Percentiles rank a stretch among this genome's conserved stretches.
Conservation (phyloP, 2,113 vertebrate genomes). For the Nansenia antarctica region DNA sequence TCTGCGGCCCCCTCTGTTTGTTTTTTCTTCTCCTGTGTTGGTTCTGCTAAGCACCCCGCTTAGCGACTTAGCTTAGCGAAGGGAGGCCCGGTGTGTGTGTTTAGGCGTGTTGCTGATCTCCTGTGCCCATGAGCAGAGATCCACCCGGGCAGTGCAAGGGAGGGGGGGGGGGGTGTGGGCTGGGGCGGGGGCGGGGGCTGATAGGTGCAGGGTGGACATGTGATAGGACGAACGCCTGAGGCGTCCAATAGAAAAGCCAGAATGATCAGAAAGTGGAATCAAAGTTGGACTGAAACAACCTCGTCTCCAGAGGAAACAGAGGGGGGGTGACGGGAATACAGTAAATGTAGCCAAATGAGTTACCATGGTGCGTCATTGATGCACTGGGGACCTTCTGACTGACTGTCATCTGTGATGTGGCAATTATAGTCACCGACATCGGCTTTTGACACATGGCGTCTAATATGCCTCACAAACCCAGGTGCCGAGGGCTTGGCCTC, state of each 20-base stretch:
- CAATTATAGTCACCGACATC: slow-evolving; percentile 43
- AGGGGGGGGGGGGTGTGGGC: background rate
- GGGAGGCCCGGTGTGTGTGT: slow-evolving; percentile 28
- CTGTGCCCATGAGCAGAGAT: background rate
- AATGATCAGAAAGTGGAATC: slow-evolving; percentile 29
- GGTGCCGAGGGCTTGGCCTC: slow-evolving; percentile 32
- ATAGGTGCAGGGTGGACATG: background rate
- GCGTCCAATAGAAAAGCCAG: no score
- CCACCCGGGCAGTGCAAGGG: background rate
- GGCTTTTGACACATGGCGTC: slow-evolving; percentile 45
- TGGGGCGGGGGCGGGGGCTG: background rate
- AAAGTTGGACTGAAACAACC: slow-evolving; percentile 39
- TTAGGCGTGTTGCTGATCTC: slow-evolving; percentile 8
- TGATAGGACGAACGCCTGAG: background rate
- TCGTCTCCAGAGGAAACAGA: slow-evolving; percentile 32
- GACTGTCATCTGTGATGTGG: slow-evolving; percentile 13
- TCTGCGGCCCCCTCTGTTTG: slow-evolving; percentile 63
- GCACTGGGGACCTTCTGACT: slow-evolving; percentile 14
- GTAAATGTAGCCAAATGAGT: slow-evolving; percentile 39
- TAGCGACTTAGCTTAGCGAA: slow-evolving; percentile 60
- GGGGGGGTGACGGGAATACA: slow-evolving; percentile 40
- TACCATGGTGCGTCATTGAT: slow-evolving; percentile 16
- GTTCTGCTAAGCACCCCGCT: slow-evolving; percentile 64
- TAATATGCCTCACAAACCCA: slow-evolving; percentile 40
- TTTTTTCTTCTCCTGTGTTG: slow-evolving; percentile 63